Evolutionary conservation across 37 sponge, comb jelly and placozoan species (phyloP), one percentile per base, ranked within the genome.

Genomic region (Amphimedon queenslandica): DNA sequence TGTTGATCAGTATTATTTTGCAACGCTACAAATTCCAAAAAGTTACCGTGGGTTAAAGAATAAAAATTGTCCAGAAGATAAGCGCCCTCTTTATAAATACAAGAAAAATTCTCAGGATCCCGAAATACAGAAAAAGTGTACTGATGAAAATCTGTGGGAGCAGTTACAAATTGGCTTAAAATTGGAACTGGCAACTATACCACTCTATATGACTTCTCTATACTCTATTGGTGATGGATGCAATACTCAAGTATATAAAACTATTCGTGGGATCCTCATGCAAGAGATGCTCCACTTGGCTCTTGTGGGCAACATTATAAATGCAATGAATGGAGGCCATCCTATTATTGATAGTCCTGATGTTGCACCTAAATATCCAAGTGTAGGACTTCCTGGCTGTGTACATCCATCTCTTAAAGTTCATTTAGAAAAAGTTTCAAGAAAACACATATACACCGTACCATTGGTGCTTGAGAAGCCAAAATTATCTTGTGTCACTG

Each of bases 261-360:
- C 56, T 20, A 73, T 86, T 36, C 65, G 58, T 16, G 25, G 39
- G 32, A 60, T 86, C 13, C 65, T 80, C 30, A 70, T 72, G 66
- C 75, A 86, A 57, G 87, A 86, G 64, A 86, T 86, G 81, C 57
- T 73, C 27, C 87, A 86, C 63, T 55, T 86, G 69, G 65, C 66
- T 18, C 80, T 73, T 23, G 81, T 40, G n/a, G 87, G 76, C 21
- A 86, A 86, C 40, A 37, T 86, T 27, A 56, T 86, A 18, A 86
- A 65, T 41, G 81, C 87, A 13, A 55, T 13, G 13, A n/a, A n/a
- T 2, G 75, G 75, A 37, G 79, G 79, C 2, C 6, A 23, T 4
- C 85, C 85, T 2, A 38, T 78, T 1, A 78, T 84, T 43, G 85
- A 84, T 43, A 39, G 51, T 30, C 23, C 40, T 6, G 47, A 57